Base-by-base conservation (phyloP, 1,140 invertebrate genomes). In the Drosophila sulfurigaster region DNA sequence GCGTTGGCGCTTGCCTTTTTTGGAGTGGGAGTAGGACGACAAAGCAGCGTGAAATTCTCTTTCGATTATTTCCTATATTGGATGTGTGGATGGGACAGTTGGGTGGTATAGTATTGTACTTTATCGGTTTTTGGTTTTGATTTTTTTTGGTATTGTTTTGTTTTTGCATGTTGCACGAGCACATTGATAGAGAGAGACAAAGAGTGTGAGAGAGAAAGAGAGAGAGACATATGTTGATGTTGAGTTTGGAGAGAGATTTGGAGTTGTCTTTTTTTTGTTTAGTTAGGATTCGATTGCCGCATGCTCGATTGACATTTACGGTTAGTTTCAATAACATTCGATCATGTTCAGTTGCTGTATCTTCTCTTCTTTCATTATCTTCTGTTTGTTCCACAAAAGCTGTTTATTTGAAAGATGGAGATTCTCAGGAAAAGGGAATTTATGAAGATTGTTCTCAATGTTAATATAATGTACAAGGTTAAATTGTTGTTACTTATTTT, bases 21-120 rank as follows among this genome's bases (percentile, higher is more conserved):
- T 86, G 76, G 43, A 58, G 62, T 64, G 48, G 46, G 88, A 92
- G 60, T 63, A 64, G 46, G 88, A 92, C 72, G 88, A 92, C 76
- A 92, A 86, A 82, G 86, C 91, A 82, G 91, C 89, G 77, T 91
- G 75, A 89, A 92, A 92, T 92, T 92, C 91, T 78, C 82, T 77
- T 86, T 92, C 91, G 74, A 92, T 92, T 86, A 91, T 79, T 79
- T 82, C 87, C 89, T 92, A 92, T 72, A 80, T 79, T 75, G 62
- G 20, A 70, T 75, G 65, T 75, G 68, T 78, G 62, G 67, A 75
- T 75, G 68, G 82, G 76, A 68, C 63, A 70, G 73, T 75, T 74
- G 79, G 72, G 54, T 74, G 79, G 69, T 83, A 68, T 63, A 71
- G 45, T 62, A 65, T 78, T 69, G 46, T 56, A 67, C 58, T 71